These are phyloP conservation scores for Ceyx melanurus DNA, from an alignment of 2,113 vertebrate species.

Conservation along the genomic window DNA sequence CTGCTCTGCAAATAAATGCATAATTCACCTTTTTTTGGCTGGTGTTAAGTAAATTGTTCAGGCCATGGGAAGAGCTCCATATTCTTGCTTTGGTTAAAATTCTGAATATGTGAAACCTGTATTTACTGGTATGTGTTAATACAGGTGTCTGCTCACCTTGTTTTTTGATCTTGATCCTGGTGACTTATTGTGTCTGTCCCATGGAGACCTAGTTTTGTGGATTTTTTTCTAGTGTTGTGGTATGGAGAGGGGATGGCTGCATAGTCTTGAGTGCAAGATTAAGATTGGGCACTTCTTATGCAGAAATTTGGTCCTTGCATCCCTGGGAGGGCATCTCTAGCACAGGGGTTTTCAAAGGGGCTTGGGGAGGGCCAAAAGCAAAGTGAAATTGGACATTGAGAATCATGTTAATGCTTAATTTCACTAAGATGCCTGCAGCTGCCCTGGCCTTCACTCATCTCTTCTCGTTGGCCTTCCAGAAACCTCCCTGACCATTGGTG, in stretches of 20 bases:
- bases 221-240: background rate
- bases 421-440: background rate
- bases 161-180: slow-evolving; percentile 25
- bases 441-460: background rate
- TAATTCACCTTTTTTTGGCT: background rate
- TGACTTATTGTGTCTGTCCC: background rate
- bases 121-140: slow-evolving; percentile 35
- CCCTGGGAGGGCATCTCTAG: background rate
- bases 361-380: background rate
- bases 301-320: background rate
- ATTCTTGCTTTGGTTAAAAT: slow-evolving; percentile 9
- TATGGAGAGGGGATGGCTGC: background rate
- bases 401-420: background rate
- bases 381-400: background rate
- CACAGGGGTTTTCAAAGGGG: background rate
- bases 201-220: background rate
- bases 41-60: background rate
- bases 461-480: background rate
- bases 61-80: background rate
- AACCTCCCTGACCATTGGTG: background rate
- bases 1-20: background rate
- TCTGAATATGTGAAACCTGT: slow-evolving; percentile 13
- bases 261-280: background rate
- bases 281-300: background rate
- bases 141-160: background rate